These are phyloP conservation scores for Gambelia wislizenii DNA, from an alignment of 2,797 vertebrate species.

Conservation along the genomic window DNA sequence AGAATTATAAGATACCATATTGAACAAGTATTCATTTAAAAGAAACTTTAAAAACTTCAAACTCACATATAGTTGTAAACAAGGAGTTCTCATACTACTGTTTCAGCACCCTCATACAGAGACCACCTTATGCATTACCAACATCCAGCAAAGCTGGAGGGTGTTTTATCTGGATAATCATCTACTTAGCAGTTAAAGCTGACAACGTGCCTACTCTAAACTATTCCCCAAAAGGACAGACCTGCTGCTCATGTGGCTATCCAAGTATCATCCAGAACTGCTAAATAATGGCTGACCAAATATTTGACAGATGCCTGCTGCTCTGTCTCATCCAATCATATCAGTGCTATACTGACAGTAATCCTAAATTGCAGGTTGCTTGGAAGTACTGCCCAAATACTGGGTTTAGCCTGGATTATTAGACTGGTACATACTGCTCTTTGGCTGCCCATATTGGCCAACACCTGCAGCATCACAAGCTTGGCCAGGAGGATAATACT, in stretches of 20 bases:
- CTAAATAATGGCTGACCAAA: conserved; percentile 16
- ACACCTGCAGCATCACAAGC: not conserved
- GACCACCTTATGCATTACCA: not conserved
- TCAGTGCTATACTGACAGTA: conserved; percentile 8
- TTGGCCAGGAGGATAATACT: not conserved
- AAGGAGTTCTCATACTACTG: not conserved
- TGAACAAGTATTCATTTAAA: not conserved
- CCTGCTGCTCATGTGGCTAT: not conserved
- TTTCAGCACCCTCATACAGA: not conserved
- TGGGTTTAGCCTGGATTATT: not conserved
- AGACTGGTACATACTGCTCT: not conserved
- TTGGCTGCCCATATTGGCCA: conserved; percentile 11
- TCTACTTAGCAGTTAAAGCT: not conserved
- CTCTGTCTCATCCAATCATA: conserved; percentile 15
- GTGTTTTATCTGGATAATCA: conserved; percentile 21
- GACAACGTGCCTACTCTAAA: not conserved
- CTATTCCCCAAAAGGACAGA: not conserved
- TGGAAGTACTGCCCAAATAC: not conserved
- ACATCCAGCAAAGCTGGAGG: not conserved
- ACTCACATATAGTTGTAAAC: not conserved
- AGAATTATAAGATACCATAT: not conserved
- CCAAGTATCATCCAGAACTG: not conserved
- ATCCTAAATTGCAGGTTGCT: not conserved
- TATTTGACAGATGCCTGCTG: conserved; percentile 25
- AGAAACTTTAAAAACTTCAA: not conserved